Conservation (phyloP, 2,797 vertebrate genomes). For the Leontocebus nigricollis region DNA sequence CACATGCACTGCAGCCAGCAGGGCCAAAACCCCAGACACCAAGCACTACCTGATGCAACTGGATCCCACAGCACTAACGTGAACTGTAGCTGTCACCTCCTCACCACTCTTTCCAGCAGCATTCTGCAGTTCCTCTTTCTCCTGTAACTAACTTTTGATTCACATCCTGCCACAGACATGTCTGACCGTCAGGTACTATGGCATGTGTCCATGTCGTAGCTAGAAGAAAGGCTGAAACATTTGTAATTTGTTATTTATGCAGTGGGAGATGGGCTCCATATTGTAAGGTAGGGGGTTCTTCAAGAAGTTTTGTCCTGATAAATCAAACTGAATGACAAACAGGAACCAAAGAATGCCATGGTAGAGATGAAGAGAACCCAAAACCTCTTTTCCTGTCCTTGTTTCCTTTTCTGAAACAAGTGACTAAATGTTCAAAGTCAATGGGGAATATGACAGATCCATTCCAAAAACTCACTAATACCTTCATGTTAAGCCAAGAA, state of each 20-base stretch:
- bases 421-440: not conserved
- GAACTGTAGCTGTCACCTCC: fast-evolving
- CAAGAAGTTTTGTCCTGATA: not conserved
- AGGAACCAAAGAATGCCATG: not conserved
- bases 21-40: no score
- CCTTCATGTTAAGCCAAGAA: not conserved
- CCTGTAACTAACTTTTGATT: not conserved
- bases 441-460: not conserved
- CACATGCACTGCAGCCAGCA: fast-evolving
- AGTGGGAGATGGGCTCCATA: not conserved
- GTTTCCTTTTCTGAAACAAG: not conserved
- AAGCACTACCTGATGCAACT: not conserved
- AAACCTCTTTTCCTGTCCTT: not conserved
- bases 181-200: not conserved
- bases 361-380: not conserved
- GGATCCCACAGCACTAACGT: not conserved
- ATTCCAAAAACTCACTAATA: not conserved
- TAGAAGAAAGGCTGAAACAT: not conserved
- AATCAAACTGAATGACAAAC: not conserved
- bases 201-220: not conserved
- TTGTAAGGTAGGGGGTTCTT: not conserved
- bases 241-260: not conserved
- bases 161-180: fast-evolving
- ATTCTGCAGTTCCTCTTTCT: not conserved
- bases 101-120: not conserved